phyloP scores from a whole-genome alignment of 2,797 vertebrate genomes.

The Margarornis squamiger region DNA sequence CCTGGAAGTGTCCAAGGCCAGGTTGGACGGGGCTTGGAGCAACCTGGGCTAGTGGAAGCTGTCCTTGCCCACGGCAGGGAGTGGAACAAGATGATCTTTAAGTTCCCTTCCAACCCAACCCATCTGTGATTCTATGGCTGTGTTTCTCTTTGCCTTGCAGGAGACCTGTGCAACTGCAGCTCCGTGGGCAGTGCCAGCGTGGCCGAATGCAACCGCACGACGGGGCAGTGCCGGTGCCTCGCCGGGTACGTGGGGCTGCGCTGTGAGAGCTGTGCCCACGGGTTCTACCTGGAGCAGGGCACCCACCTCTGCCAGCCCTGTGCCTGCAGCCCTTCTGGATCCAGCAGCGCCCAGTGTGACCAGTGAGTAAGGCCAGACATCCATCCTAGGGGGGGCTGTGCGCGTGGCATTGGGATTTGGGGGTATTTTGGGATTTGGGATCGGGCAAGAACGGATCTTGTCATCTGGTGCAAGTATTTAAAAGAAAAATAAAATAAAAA shows the following conservation, averaged over 20 bases:
- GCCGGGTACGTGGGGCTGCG: conserved; percentile 46
- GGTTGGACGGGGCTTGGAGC: not conserved
- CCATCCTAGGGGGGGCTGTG: rapidly evolving
- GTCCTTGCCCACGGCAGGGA: rapidly evolving
- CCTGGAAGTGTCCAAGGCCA: not conserved
- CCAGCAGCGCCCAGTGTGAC: conserved; percentile 43
- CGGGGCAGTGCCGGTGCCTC: conserved; percentile 71
- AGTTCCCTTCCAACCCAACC: not conserved
- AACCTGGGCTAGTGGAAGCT: not conserved
- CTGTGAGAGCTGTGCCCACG: conserved; percentile 59
- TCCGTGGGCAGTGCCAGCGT: conserved; percentile 33
- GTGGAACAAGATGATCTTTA: not conserved
- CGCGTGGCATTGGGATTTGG: rapidly evolving
- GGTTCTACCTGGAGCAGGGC: conserved; percentile 31
- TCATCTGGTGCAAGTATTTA: not conserved
- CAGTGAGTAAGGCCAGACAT: conserved; percentile 30
- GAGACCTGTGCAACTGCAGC: conserved; percentile 76
- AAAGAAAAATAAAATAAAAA: too few relatives aligned
- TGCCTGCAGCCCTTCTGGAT: conserved; percentile 44
- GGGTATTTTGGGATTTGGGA: rapidly evolving
- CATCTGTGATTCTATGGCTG: rapidly evolving
- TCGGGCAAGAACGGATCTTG: not conserved
- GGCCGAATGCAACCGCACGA: conserved; percentile 47
- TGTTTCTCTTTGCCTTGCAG: conserved; percentile 55
- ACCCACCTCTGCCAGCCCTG: conserved; percentile 56